phyloP scores from a whole-genome alignment of 1,140 invertebrate genomes.

The Chironomus striatipennis region DNA sequence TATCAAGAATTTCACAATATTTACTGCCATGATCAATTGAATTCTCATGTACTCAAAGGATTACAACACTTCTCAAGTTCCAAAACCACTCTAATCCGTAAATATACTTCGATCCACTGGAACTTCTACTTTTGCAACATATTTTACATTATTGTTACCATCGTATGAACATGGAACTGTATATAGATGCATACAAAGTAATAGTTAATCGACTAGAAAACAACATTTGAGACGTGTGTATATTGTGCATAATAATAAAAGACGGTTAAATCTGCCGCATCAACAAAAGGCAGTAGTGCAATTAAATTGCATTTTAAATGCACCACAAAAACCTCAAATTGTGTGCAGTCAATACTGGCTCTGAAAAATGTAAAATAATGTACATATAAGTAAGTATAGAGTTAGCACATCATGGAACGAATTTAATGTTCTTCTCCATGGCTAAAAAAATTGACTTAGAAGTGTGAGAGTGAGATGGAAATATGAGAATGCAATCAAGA shows the following conservation, averaged over 20 bases:
- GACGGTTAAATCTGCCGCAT: not conserved
- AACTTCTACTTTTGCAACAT: no score
- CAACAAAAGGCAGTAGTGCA: not conserved
- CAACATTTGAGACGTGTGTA: not conserved
- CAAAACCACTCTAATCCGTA: no score
- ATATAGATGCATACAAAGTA: not conserved
- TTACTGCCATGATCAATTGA: no score
- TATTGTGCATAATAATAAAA: constrained; percentile 2
- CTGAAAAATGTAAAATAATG: not conserved
- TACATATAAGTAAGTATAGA: not conserved
- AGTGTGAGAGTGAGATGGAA: not conserved
- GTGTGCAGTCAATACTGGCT: not conserved
- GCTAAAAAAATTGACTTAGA: not conserved
- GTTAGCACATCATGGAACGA: not conserved
- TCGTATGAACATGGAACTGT: no score
- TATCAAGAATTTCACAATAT: no score
- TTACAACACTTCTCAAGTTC: no score
- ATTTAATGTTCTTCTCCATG: constrained; percentile 5
- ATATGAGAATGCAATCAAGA: not conserved
- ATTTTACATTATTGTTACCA: no score
- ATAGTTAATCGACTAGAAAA: not conserved
- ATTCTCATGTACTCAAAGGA: no score
- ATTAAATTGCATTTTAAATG: constrained; percentile 20
- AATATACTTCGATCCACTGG: no score
- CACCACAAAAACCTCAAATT: constrained; percentile 7